Conservation (phyloP, 2,888 invertebrate genomes). For the Himalopsyche tibetana region DNA sequence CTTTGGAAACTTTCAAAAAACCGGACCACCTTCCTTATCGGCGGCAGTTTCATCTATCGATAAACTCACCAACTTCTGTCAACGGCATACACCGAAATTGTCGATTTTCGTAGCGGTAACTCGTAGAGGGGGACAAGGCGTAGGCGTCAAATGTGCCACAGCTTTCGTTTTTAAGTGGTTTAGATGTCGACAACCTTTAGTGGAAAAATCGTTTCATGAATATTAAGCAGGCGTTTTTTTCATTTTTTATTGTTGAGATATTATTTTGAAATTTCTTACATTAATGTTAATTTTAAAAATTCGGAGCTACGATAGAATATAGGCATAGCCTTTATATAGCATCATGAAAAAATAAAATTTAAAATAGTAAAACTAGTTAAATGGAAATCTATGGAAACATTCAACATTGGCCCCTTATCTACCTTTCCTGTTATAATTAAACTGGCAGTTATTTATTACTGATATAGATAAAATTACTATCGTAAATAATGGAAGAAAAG, state of each 20-base stretch:
- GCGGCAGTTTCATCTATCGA: background rate
- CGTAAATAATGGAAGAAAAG: too few relatives aligned
- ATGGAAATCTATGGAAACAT: too few relatives aligned
- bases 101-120: background rate
- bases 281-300: background rate
- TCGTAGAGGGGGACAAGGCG: constrained; percentile 9
- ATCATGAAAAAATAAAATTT: too few relatives aligned
- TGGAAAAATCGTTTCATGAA: background rate
- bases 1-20: background rate
- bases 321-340: too few relatives aligned
- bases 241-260: background rate
- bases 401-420: too few relatives aligned
- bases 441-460: too few relatives aligned
- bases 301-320: background rate
- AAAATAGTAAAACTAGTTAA: too few relatives aligned
- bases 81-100: background rate
- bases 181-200: constrained; percentile 5
- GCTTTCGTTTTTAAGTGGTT: constrained; percentile 10
- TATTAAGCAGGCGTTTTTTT: background rate
- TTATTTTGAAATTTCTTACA: background rate
- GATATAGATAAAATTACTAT: too few relatives aligned
- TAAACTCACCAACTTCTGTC: background rate
- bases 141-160: background rate
- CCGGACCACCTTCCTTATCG: background rate
- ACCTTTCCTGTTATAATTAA: too few relatives aligned